phyloP scores from a whole-genome alignment of 2,797 vertebrate species.

The Graptemys geographica region DNA sequence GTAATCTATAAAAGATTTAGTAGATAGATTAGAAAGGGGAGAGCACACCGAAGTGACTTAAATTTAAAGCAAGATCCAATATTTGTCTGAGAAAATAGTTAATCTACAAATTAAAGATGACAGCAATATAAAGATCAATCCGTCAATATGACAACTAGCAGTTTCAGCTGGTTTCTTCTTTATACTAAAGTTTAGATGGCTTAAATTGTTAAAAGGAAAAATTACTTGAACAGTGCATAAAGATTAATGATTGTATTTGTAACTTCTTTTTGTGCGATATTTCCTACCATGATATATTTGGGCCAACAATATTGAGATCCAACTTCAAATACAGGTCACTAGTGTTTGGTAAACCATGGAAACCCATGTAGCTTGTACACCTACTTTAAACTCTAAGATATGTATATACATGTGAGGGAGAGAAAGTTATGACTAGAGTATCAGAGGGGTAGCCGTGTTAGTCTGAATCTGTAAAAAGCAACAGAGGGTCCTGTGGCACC shows the following conservation, averaged over 20 bases:
- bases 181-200: not conserved
- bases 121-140: slow-evolving; percentile 25
- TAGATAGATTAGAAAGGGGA: not conserved
- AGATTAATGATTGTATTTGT: slow-evolving; percentile 73
- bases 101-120: slow-evolving; percentile 42
- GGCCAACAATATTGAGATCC: slow-evolving; percentile 65
- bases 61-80: slow-evolving; percentile 19
- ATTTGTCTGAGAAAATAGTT: slow-evolving; percentile 30
- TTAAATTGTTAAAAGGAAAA: slow-evolving; percentile 56
- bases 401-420: not conserved
- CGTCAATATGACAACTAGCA: slow-evolving; percentile 35
- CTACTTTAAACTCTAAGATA: slow-evolving; percentile 13
- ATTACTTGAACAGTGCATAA: slow-evolving; percentile 20
- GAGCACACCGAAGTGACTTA: not conserved
- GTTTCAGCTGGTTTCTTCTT: slow-evolving; percentile 42
- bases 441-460: too few relatives aligned
- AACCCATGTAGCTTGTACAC: slow-evolving; percentile 49
- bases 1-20: slow-evolving; percentile 13
- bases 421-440: not conserved
- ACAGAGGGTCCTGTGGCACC: too few relatives aligned
- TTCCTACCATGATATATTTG: slow-evolving; percentile 70
- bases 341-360: slow-evolving; percentile 60
- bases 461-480: too few relatives aligned
- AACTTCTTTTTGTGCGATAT: slow-evolving; percentile 38
- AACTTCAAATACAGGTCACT: slow-evolving; percentile 62